Evolutionary conservation across 2,797 vertebrate genomes (phyloP).

Genomic region (Pipistrellus kuhlii): DNA sequence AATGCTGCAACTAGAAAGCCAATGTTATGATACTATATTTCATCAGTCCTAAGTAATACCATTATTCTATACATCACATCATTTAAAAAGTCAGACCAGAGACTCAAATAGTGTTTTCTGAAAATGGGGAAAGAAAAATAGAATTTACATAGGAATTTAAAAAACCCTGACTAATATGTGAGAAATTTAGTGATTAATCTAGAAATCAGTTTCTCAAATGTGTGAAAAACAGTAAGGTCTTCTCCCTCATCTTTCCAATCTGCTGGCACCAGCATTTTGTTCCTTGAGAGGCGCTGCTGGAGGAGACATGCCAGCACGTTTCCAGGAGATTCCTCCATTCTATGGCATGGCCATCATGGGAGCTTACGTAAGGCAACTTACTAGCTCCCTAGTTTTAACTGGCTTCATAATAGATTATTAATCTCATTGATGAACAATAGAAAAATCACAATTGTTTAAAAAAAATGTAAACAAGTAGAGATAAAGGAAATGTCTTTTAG

Average conservation of each 20-base stretch:
- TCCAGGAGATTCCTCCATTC: background rate
- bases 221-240: background rate
- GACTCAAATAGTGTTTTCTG: background rate
- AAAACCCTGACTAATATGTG: background rate
- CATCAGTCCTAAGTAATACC: background rate
- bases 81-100: background rate
- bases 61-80: background rate
- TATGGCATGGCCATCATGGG: background rate
- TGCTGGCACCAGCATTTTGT: background rate
- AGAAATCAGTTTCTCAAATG: conserved; percentile 11
- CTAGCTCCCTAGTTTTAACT: background rate
- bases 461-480: background rate
- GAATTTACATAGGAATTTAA: background rate
- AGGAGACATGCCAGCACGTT: background rate
- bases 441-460: conserved; percentile 9
- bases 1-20: conserved; percentile 10
- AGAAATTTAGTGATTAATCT: background rate
- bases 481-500: background rate
- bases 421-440: background rate
- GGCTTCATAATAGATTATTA: background rate
- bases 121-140: background rate
- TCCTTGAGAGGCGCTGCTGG: background rate
- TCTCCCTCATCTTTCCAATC: background rate
- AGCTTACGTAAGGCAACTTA: background rate
- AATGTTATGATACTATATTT: background rate